Conservation (phyloP, 2,888 invertebrate genomes). For the Chaitophorus viminalis region DNA sequence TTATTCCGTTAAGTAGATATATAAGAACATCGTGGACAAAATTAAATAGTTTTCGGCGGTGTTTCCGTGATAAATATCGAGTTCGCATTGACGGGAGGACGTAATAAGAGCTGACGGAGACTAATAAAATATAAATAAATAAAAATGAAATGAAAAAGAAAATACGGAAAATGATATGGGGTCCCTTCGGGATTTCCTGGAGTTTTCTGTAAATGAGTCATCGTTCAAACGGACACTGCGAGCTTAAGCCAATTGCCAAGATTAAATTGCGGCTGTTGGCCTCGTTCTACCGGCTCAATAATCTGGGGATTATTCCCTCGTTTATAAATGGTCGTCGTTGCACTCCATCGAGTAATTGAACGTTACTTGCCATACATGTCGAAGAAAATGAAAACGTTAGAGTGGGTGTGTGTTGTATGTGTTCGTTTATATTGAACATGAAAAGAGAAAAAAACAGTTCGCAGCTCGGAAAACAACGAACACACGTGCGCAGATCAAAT, state of each 20-base stretch:
- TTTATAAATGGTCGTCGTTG: slow-evolving; percentile 55
- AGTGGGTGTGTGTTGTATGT: neutral
- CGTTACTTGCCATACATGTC: slow-evolving; percentile 15
- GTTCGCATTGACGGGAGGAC: neutral
- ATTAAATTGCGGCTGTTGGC: slow-evolving; percentile 60
- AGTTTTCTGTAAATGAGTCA: slow-evolving; percentile 46
- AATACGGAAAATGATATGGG: slow-evolving; percentile 8
- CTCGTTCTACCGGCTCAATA: slow-evolving; percentile 55
- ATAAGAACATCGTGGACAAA: neutral
- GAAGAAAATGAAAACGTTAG: slow-evolving; percentile 43
- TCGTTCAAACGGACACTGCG: slow-evolving; percentile 57
- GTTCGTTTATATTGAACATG: neutral
- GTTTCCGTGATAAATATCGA: neutral
- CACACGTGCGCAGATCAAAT: too few species aligned
- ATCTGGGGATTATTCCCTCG: slow-evolving; percentile 54
- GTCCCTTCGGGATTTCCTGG: slow-evolving; percentile 27
- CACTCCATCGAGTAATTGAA: slow-evolving; percentile 55
- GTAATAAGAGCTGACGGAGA: neutral
- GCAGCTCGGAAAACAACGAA: neutral
- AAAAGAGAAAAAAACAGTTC: neutral
- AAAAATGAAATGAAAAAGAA: neutral
- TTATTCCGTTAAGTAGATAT: too few species aligned
- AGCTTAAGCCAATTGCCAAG: slow-evolving; percentile 58
- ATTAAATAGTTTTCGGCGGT: neutral
- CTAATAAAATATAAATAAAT: slow-evolving; percentile 5